These are phyloP conservation scores for Prolemur simus DNA, from an alignment of 2,113 vertebrate species.

Conservation along the genomic window DNA sequence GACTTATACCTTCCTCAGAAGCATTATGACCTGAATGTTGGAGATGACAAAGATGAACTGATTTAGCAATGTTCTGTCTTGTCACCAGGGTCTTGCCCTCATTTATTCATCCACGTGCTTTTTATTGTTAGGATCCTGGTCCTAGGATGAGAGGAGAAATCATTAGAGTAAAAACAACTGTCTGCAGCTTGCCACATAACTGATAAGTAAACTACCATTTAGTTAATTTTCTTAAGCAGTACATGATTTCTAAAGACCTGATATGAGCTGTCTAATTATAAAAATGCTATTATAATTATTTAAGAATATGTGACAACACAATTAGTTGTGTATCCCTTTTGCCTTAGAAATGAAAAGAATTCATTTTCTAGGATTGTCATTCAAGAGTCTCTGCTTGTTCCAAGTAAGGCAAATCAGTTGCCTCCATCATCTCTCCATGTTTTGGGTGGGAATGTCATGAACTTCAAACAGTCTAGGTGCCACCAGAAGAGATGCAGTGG, in stretches of 20 bases:
- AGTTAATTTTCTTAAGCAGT: constrained; percentile 42
- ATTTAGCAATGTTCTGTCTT: neutral
- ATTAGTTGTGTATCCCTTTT: constrained; percentile 29
- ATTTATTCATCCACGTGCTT: neutral
- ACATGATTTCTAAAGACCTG: neutral
- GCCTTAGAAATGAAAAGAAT: constrained; percentile 10
- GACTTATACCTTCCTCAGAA: neutral
- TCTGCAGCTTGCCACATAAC: neutral
- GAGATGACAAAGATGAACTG: neutral
- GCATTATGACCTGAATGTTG: neutral
- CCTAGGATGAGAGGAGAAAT: neutral
- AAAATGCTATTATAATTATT: constrained; percentile 9
- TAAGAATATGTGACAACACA: neutral
- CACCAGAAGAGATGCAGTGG: neutral
- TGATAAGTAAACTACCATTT: constrained; percentile 5
- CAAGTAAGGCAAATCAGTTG: neutral
- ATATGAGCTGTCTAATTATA: neutral
- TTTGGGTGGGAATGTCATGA: neutral
- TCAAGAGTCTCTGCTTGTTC: neutral
- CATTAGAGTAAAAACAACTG: neutral
- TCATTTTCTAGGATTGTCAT: neutral
- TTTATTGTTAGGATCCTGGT: neutral
- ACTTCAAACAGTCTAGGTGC: neutral
- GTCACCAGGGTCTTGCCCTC: neutral
- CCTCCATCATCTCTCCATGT: neutral